Percentiles rank a stretch among this genome's conserved stretches.
Conservation (phyloP, 2,797 vertebrate species). For the Sebastes flavidus region DNA sequence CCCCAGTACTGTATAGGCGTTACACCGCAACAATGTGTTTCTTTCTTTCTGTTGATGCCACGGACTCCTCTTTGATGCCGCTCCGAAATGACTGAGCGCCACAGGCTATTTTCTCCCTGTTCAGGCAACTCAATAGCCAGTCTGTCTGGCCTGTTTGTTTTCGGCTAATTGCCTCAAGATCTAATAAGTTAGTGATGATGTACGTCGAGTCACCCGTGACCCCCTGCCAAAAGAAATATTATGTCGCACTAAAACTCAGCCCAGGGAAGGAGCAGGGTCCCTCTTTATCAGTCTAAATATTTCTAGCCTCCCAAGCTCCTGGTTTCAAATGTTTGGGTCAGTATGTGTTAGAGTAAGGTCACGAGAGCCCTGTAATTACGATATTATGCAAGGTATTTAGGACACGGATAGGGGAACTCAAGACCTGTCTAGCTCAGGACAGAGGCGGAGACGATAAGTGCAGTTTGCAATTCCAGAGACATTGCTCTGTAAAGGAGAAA, state of each 20-base stretch:
- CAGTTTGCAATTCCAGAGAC: constrained; percentile 21
- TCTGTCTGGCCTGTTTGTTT: constrained; percentile 98
- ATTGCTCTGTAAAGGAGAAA: background rate
- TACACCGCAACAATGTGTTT: constrained; percentile 89
- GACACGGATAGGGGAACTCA: constrained; percentile 60
- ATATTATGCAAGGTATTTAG: constrained; percentile 80
- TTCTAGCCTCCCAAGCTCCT: constrained; percentile 74
- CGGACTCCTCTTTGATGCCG: constrained; percentile 89
- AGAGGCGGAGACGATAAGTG: constrained; percentile 25
- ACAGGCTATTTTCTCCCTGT: constrained; percentile 90
- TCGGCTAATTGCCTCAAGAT: constrained; percentile 97
- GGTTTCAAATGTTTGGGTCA: constrained; percentile 84
- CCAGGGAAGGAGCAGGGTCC: constrained; percentile 69
- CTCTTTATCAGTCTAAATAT: constrained; percentile 82
- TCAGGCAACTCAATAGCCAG: constrained; percentile 84
- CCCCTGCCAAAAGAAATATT: constrained; percentile 94
- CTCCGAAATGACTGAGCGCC: constrained; percentile 89
- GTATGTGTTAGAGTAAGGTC: constrained; percentile 77
- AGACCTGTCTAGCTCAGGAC: constrained; percentile 22
- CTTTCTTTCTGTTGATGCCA: constrained; percentile 90
- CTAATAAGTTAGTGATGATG: constrained; percentile 99
- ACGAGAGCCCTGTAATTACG: constrained; percentile 80
- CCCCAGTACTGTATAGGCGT: constrained; percentile 88
- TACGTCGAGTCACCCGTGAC: constrained; percentile 89
- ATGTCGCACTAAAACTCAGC: constrained; percentile 81